Conservation (phyloP, 2,113 vertebrate genomes). For the Typhlomys cinereus region DNA sequence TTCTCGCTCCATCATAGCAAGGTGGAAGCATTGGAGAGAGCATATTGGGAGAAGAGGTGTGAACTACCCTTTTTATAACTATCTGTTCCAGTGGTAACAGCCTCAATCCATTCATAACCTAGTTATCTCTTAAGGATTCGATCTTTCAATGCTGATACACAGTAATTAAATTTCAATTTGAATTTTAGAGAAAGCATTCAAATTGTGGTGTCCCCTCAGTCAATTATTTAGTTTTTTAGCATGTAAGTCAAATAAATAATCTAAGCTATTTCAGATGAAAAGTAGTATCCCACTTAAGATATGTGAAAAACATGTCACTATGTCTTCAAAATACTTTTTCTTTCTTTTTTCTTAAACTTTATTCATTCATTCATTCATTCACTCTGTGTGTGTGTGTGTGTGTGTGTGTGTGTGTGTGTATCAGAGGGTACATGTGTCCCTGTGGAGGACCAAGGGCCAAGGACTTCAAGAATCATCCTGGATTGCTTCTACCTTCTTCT, state of each 20-base stretch:
- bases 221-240: slow-evolving; percentile 16
- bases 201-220: background rate
- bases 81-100: background rate
- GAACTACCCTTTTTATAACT: background rate
- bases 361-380: too few relatives aligned
- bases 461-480: too few relatives aligned
- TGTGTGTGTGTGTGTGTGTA: too few relatives aligned
- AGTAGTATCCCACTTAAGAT: slow-evolving; percentile 20
- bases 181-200: background rate
- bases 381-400: too few relatives aligned
- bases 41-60: background rate
- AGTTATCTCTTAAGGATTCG: background rate
- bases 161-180: background rate
- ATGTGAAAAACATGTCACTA: background rate
- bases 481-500: too few relatives aligned
- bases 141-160: background rate
- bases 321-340: background rate
- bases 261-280: slow-evolving; percentile 13
- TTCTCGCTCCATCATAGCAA: background rate
- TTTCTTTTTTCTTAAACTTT: too few relatives aligned
- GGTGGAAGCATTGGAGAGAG: background rate
- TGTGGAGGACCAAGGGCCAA: too few relatives aligned
- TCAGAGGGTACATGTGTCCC: background rate
- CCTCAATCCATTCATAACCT: background rate
- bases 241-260: background rate